phyloP scores from a whole-genome alignment of 1,140 invertebrate species.

The Drosophila eugracilis region DNA sequence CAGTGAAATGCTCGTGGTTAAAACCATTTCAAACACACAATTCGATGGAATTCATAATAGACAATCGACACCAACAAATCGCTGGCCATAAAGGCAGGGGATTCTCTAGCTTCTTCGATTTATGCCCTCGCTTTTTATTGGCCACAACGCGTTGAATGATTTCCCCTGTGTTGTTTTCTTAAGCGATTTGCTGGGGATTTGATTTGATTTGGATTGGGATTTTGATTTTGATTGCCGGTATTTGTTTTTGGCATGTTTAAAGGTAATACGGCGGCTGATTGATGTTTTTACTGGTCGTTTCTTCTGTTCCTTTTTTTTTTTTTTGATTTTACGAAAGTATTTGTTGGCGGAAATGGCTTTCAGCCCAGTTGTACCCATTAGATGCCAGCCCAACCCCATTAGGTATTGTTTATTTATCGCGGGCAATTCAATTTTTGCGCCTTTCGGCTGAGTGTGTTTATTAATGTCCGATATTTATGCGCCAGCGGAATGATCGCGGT shows the following conservation, averaged over 20 bases:
- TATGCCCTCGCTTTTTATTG: conserved; percentile 55
- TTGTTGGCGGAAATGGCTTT: conserved; percentile 59
- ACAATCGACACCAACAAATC: conserved; percentile 41
- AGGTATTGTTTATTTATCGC: conserved; percentile 67
- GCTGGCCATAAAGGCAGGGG: conserved; percentile 27
- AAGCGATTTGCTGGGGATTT: conserved; percentile 72
- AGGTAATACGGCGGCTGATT: conserved; percentile 74
- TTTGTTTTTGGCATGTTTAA: conserved; percentile 84
- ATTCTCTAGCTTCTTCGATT: conserved; percentile 18
- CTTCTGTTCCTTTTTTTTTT: neutral
- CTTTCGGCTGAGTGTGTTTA: conserved; percentile 11
- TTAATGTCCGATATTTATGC: conserved; percentile 40
- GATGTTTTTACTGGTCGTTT: conserved; percentile 59
- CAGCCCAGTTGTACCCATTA: conserved; percentile 21
- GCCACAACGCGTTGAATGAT: conserved; percentile 58
- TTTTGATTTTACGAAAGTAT: conserved; percentile 38
- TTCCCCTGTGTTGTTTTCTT: conserved; percentile 69
- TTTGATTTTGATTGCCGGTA: conserved; percentile 64
- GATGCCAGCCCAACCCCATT: conserved; percentile 31
- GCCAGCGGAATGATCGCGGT: conserved; percentile 14
- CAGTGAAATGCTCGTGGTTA: conserved; percentile 55
- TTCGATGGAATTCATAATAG: conserved; percentile 75
- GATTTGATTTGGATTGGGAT: conserved; percentile 54
- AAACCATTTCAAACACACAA: conserved; percentile 60
- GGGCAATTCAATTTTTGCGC: conserved; percentile 37